Evolutionary conservation across 2,888 invertebrate genomes (phyloP).

Genomic region (Xiphydria camelus): DNA sequence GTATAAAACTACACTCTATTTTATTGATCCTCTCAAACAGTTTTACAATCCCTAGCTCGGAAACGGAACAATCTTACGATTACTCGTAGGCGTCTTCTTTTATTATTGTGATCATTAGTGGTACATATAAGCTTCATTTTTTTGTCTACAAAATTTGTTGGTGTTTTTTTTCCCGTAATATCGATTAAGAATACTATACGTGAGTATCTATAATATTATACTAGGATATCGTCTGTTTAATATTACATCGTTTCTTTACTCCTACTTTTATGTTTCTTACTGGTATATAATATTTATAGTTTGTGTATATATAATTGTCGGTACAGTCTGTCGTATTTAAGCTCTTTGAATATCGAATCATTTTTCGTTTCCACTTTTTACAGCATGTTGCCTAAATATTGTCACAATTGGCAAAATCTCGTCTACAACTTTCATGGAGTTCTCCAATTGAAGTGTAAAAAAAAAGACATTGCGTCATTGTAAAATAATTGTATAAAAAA

Average conservation of each 20-base stretch:
- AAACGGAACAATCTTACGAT: neutral
- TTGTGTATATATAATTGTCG: constrained; percentile 36
- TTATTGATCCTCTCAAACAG: constrained; percentile 12
- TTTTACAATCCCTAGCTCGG: constrained; percentile 1
- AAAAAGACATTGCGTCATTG: neutral
- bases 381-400: constrained; percentile 39
- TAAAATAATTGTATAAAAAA: neutral
- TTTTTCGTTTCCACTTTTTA: constrained; percentile 18
- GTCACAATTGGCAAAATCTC: constrained; percentile 39
- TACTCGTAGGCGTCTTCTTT: neutral
- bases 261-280: constrained; percentile 20
- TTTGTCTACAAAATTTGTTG: constrained; percentile 11
- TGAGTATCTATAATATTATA: constrained; percentile 30
- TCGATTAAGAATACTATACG: constrained; percentile 36
- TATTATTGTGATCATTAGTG: neutral
- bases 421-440: too few relatives aligned
- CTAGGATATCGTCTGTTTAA: constrained; percentile 38
- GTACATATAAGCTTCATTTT: constrained; percentile 1
- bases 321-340: constrained; percentile 49
- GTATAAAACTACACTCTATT: constrained; percentile 51
- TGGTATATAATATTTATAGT: constrained; percentile 25
- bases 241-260: constrained; percentile 33
- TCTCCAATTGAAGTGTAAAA: too few relatives aligned
- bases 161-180: constrained; percentile 22
- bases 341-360: constrained; percentile 43